Base-by-base conservation (phyloP, 2,797 vertebrate genomes). In the Remorina albescens region DNA sequence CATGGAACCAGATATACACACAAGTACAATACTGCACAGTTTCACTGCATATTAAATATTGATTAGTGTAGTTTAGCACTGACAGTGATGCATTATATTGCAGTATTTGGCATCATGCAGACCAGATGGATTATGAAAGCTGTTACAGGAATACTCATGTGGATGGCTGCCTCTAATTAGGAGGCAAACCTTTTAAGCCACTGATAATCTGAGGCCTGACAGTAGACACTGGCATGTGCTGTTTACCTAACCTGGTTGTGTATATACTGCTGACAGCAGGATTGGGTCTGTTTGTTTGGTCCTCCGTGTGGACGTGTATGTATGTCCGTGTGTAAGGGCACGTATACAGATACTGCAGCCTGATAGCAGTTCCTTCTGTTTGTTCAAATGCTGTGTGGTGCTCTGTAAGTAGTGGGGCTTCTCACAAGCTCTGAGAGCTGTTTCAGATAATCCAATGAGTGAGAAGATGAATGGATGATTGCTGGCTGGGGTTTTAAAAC, bases 401-500 rank as follows among this genome's bases (percentile, higher is more conserved):
- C 37, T 82, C 55, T 67, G 68, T 56, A 64, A 63, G 74, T 44
- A 57, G 71, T 76, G 30, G 64, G 62, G 79, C 76, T 78, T 81
- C 76, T 89, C 82, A 76, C 76, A 47, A 81, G 85, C 84, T 76
- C 78, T 18, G 23, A 67, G 78, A 89, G 84, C 83, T 78, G 81
- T 76, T 88, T 84, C 82, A 58, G 46, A 69, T 92, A 88, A 92
- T 91, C 84, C 76, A 88, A 89, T 88, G 75, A 89, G 67, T 6
- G 15, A 67, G 34, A 53, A 87, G 89, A 88, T 78, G 76, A 88
- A 88, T 74, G 86, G 58, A 57, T 58, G 74, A 71, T 82, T 56
- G 71, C 75, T 61, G 80, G 71, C 82, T 66, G 58, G 69, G 74
- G 42, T 64, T 76, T 76, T 81, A 68, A 86, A 85, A 80, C 54